Evolutionary conservation across 2,797 vertebrate genomes (phyloP), one percentile per base, ranked within the genome.

Genomic region (Pterois miles): DNA sequence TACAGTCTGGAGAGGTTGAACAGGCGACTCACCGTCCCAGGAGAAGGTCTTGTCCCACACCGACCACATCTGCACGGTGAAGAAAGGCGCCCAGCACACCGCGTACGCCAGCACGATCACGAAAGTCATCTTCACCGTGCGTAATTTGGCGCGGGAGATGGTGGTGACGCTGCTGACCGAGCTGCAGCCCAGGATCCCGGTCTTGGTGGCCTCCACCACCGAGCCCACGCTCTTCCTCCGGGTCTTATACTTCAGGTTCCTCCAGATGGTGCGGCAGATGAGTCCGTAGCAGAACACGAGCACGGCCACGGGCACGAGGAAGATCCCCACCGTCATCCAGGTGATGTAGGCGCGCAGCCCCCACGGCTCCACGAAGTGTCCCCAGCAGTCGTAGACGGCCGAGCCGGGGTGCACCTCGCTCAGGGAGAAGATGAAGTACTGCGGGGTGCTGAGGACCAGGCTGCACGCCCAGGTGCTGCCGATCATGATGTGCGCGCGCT

Each of bases 61-160:
- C 0, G 97, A 98, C 96, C 97, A 98, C 97, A 99, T 97, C 94
- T 99, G 98, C 80, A 98, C 94, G 40, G 93, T 94, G 91, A 98
- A 98, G 94, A 97, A 99, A 6, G 98, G 98, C 5, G 96, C 93
- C 97, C 97, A 99, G 92, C 98, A 98, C 50, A 97, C 88, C 58
- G 98, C 90, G 87, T 98, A 99, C 0, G 95, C 97, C 36, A 97
- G 92, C 62, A 98, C 96, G 59, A 99, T 98, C 72, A 98, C 96
- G 31, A 97, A 96, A 0, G 97, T 98, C 97, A 99, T 98, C 88
- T 98, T 98, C 38, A 98, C 97, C 0, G 98, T 98, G 85, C 97
- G 96, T 68, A 99, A 93, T 88, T 98, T 98, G 91, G 98, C 97
- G 1, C 97, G 94, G 3, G 97, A 98, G 85, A 98, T 96, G 86